phyloP scores from a whole-genome alignment of 1,140 invertebrate species.

The Aphelinus atriplicis region DNA sequence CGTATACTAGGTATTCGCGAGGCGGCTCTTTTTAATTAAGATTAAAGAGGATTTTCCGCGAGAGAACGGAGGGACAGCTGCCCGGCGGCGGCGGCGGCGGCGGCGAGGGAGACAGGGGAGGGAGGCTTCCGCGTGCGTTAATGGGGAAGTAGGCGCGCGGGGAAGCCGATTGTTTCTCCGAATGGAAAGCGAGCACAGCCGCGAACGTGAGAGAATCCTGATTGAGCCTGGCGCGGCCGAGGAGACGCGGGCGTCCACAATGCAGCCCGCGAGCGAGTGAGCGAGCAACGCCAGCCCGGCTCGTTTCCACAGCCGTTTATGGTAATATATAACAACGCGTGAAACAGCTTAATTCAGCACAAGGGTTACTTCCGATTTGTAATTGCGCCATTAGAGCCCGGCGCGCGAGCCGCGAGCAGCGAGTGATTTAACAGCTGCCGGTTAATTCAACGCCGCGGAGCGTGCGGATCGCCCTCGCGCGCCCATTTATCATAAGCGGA shows the following conservation, averaged over 20 bases:
- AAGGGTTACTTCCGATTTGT: constrained; percentile 17
- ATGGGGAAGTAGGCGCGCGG: constrained; percentile 23
- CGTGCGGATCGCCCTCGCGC: no score
- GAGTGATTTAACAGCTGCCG: no score
- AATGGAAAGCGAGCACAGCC: constrained; percentile 45
- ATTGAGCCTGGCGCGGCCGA: constrained; percentile 27
- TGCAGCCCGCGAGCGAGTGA: no score
- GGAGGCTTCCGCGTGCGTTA: constrained; percentile 26
- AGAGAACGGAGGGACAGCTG: no score
- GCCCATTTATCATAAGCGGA: no score
- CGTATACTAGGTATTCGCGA: no score
- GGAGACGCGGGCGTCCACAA: background rate
- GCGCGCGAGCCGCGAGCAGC: no score
- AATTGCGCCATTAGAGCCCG: no score
- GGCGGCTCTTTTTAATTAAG: constrained; percentile 11
- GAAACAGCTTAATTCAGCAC: background rate
- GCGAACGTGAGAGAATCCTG: constrained; percentile 53
- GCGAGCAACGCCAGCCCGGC: background rate
- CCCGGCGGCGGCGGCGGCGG: no score
- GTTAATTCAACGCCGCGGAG: no score
- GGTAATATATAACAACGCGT: constrained; percentile 34
- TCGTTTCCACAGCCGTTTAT: constrained; percentile 23
- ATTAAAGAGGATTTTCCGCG: constrained; percentile 38
- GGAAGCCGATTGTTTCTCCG: constrained; percentile 49
- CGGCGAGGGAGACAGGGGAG: no score